Conservation (phyloP, 2,113 vertebrate genomes). For the Bufo gargarizans region DNA sequence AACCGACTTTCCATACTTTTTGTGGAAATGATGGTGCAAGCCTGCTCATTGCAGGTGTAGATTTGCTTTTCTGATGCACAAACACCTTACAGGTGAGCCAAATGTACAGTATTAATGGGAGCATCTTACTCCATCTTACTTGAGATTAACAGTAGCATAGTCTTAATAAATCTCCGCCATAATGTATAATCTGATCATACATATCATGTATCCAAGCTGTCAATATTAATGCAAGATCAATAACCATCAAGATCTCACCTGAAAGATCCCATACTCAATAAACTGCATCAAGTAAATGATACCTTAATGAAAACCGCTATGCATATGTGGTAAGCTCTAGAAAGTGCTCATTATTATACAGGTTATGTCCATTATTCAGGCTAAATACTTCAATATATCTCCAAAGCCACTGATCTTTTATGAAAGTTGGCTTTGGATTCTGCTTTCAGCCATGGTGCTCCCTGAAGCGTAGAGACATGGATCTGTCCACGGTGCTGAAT, state of each 20-base stretch:
- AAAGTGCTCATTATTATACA: neutral
- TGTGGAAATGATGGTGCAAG: no score
- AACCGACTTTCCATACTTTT: no score
- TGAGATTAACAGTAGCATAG: no score
- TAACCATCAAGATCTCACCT: neutral
- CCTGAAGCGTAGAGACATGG: neutral
- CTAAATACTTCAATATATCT: neutral
- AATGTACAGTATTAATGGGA: no score
- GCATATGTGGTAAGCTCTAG: neutral
- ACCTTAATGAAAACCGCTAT: neutral
- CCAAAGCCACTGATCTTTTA: neutral
- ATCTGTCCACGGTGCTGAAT: conserved; percentile 52
- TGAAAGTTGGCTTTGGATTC: neutral
- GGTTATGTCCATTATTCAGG: neutral
- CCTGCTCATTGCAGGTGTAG: no score
- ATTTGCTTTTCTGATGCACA: no score
- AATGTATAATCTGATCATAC: neutral
- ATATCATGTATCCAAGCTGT: neutral
- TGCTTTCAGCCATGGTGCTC: neutral
- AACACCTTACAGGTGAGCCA: no score
- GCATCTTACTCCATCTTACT: no score
- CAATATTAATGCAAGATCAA: neutral
- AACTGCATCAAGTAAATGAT: neutral
- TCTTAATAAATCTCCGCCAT: no score
- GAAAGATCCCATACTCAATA: neutral